Conservation (phyloP, 2,113 vertebrate genomes). For the Probosciger aterrimus region DNA sequence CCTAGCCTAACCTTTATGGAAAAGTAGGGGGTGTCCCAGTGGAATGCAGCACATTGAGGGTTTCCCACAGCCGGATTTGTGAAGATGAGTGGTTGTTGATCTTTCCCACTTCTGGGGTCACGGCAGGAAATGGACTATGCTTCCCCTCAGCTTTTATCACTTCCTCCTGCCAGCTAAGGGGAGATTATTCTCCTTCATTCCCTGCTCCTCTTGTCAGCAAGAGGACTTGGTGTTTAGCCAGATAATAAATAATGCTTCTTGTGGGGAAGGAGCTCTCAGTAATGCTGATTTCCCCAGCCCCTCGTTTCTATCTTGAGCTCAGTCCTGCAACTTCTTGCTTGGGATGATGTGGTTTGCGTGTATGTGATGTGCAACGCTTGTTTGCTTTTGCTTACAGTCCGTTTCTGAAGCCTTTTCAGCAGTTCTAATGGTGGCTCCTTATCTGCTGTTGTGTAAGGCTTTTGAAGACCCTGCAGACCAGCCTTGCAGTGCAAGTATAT, state of each 20-base stretch:
- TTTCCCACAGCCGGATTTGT: background rate
- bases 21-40: background rate
- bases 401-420: background rate
- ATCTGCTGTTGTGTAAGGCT: background rate
- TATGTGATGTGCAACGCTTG: background rate
- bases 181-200: background rate
- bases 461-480: background rate
- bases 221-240: background rate
- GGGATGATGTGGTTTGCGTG: background rate
- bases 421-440: background rate
- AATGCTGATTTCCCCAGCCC: background rate
- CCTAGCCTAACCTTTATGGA: background rate
- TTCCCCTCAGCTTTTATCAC: conserved; percentile 14
- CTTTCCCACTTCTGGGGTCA: background rate
- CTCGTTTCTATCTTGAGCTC: background rate
- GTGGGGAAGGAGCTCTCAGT: background rate
- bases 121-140: background rate
- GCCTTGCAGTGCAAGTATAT: background rate
- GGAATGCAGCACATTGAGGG: background rate
- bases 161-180: background rate
- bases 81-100: background rate
- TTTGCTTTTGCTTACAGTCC: background rate
- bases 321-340: background rate
- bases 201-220: background rate
- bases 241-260: background rate